Conservation (phyloP, 2,113 vertebrate genomes). For the Oreotragus oreotragus region DNA sequence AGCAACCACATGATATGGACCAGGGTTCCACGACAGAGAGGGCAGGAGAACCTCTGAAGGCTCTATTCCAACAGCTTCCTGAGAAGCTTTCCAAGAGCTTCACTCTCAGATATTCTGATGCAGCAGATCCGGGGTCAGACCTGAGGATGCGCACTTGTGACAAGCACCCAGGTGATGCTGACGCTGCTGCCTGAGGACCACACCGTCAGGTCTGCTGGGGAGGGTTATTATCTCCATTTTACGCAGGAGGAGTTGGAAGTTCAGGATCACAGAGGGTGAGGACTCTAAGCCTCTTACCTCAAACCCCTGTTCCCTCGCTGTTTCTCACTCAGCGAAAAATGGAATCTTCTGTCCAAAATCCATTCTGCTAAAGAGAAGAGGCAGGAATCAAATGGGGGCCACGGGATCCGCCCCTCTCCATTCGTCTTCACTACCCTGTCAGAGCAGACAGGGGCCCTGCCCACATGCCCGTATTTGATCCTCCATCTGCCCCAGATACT, state of each 20-base stretch:
- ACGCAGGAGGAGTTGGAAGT: background rate
- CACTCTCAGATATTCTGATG: background rate
- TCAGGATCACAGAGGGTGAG: background rate
- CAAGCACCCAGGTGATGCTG: accelerated
- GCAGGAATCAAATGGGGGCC: background rate
- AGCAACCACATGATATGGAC: background rate
- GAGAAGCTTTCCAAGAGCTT: background rate
- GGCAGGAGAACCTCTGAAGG: background rate
- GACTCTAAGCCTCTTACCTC: background rate
- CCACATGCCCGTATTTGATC: accelerated
- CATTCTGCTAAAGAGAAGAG: background rate
- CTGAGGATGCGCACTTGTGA: background rate
- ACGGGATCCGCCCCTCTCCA: accelerated
- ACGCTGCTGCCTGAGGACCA: background rate
- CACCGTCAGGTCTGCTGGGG: accelerated
- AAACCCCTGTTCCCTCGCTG: accelerated
- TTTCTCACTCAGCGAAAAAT: background rate
- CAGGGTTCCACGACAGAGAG: accelerated
- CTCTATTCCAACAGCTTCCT: background rate
- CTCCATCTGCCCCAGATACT: background rate
- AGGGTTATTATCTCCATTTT: background rate
- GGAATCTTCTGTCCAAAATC: background rate
- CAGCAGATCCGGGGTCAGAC: too few species aligned
- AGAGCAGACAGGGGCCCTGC: background rate
- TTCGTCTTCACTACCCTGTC: too few species aligned